These are phyloP conservation scores for Mustelus asterias DNA, from an alignment of 2,113 vertebrate species.

Conservation along the genomic window DNA sequence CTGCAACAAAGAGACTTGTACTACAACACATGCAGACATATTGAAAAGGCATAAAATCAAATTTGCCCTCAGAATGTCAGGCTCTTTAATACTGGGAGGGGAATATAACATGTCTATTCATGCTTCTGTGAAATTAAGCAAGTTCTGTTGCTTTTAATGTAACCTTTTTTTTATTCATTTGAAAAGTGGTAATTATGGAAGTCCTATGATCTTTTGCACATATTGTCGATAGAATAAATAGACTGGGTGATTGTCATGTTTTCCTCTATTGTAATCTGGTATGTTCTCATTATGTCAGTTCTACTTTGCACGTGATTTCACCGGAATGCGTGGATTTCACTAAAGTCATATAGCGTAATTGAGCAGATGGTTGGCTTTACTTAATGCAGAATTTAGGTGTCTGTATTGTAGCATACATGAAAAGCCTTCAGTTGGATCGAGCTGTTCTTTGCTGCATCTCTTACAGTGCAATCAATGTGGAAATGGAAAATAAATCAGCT, in stretches of 20 bases:
- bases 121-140: slow-evolving; percentile 18
- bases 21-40: not conserved
- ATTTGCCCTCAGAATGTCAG: not conserved
- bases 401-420: not conserved
- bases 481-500: not conserved
- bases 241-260: not conserved
- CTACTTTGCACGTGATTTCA: slow-evolving; percentile 1
- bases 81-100: not conserved
- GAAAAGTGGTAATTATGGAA: not conserved
- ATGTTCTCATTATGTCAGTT: slow-evolving; percentile 16
- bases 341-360: not conserved
- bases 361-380: slow-evolving; percentile 9
- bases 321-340: not conserved
- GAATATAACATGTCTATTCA: not conserved
- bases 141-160: not conserved
- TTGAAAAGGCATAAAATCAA: not conserved
- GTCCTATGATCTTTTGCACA: not conserved
- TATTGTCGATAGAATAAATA: not conserved
- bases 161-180: slow-evolving; percentile 3
- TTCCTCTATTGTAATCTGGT: not conserved
- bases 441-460: not conserved
- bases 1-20: not conserved
- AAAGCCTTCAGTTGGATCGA: not conserved
- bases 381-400: not conserved
- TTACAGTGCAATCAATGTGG: not conserved